Evolutionary conservation across 2,888 invertebrate genomes (phyloP).

Genomic region (Altica lythri): DNA sequence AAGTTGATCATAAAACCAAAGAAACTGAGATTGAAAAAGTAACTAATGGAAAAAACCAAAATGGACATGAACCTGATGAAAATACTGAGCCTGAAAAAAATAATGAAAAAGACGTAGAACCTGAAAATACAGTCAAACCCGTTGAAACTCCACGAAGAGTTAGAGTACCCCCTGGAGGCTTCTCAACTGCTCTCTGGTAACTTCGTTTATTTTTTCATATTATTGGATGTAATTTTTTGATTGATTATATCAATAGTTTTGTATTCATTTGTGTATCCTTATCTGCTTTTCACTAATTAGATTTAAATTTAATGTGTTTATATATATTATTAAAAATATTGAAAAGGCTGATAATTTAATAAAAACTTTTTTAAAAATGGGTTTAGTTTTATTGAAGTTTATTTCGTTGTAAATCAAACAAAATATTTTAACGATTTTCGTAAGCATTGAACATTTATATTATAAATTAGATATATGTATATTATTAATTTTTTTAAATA

Average conservation of each 20-base stretch:
- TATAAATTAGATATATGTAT: no score
- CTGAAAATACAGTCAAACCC: slow-evolving; percentile 20
- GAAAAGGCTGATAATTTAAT: slow-evolving; percentile 23
- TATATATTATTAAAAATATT: no score
- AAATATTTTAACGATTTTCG: no score
- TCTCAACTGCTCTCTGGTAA: slow-evolving; percentile 43
- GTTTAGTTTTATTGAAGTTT: not conserved
- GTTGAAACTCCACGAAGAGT: slow-evolving; percentile 21
- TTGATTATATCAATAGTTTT: not conserved
- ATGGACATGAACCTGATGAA: slow-evolving; percentile 17
- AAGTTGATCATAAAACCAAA: slow-evolving; percentile 8
- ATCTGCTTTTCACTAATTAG: not conserved
- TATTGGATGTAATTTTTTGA: not conserved
- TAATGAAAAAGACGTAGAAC: no score
- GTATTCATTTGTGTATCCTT: not conserved
- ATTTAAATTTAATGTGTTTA: not conserved
- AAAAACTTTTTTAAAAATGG: no score
- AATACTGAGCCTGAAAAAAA: slow-evolving; percentile 27
- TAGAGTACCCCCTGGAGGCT: slow-evolving; percentile 43
- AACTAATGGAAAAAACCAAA: slow-evolving; percentile 13
- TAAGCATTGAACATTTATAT: no score
- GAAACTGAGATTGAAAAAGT: slow-evolving; percentile 6
- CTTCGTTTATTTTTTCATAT: not conserved
- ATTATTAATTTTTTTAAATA: no score
- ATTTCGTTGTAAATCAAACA: not conserved